These are phyloP conservation scores for Maconellicoccus hirsutus DNA, from an alignment of 1,140 invertebrate species.

Conservation along the genomic window DNA sequence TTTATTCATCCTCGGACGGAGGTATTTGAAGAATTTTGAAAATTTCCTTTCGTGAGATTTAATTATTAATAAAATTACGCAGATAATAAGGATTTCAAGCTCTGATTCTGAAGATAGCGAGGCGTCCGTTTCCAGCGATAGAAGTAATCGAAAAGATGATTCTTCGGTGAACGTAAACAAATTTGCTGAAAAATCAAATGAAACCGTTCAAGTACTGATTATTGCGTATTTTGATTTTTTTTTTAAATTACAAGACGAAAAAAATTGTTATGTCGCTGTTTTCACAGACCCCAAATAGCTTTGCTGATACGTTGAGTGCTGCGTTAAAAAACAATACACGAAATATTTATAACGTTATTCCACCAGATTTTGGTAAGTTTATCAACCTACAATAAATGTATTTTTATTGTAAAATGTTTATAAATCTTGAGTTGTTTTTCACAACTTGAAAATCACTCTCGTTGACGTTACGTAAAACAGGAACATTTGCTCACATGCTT, in stretches of 20 bases:
- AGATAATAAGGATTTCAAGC: slow-evolving; percentile 2
- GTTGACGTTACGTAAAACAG: neutral
- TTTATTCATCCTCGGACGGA: neutral
- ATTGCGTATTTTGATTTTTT: slow-evolving; percentile 8
- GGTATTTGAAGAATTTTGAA: neutral
- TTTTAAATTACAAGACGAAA: neutral
- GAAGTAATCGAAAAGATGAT: neutral
- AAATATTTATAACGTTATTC: neutral
- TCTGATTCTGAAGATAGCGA: slow-evolving; percentile 10
- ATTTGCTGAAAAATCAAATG: neutral
- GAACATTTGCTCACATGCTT: neutral
- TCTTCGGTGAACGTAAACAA: neutral
- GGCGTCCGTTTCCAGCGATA: neutral
- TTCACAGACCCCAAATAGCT: neutral
- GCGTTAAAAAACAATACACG: neutral
- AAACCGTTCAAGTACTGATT: too few relatives aligned
- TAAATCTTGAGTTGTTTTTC: neutral
- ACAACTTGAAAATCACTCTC: neutral
- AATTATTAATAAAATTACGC: neutral
- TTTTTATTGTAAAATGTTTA: neutral
- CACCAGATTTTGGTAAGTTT: neutral
- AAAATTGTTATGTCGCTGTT: neutral
- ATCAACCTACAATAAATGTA: neutral
- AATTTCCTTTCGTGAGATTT: neutral
- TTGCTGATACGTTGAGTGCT: slow-evolving; percentile 3